Percentiles rank a stretch among this genome's conserved stretches.
Evolutionary conservation across 2,797 vertebrate species (phyloP).

Genomic region (Urocyon cinereoargenteus): DNA sequence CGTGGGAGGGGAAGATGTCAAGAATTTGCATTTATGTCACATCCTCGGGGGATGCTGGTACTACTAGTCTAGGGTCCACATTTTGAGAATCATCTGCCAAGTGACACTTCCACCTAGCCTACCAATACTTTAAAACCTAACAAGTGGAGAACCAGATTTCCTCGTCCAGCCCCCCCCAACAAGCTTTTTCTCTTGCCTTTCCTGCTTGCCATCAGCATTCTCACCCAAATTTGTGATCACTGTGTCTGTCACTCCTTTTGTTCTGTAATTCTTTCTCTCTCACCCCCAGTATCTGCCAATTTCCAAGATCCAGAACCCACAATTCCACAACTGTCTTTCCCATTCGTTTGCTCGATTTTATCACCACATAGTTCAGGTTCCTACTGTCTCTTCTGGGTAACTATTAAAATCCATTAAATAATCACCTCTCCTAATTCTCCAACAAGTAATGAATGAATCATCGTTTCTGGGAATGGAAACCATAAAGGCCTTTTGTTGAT

Average conservation of each 20-base stretch:
- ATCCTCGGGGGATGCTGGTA: neutral
- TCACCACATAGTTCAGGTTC: neutral
- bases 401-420: neutral
- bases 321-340: neutral
- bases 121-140: neutral
- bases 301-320: neutral
- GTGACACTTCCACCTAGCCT: neutral
- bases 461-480: neutral
- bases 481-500: neutral
- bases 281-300: neutral
- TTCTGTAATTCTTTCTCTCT: neutral
- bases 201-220: neutral
- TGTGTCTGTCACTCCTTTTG: neutral
- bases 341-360: neutral
- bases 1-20: neutral
- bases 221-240: neutral
- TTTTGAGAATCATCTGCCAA: neutral
- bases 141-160: neutral
- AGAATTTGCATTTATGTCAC: neutral
- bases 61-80: neutral
- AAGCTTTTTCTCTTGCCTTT: neutral
- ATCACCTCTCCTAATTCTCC: slow-evolving; percentile 18
- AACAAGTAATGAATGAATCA: neutral
- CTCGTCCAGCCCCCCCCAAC: accelerated
- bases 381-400: neutral